A percentile compares a stretch with the other conserved stretches of the same genome.
Conservation (phyloP, 1,140 invertebrate species). For the Listronotus bonariensis region DNA sequence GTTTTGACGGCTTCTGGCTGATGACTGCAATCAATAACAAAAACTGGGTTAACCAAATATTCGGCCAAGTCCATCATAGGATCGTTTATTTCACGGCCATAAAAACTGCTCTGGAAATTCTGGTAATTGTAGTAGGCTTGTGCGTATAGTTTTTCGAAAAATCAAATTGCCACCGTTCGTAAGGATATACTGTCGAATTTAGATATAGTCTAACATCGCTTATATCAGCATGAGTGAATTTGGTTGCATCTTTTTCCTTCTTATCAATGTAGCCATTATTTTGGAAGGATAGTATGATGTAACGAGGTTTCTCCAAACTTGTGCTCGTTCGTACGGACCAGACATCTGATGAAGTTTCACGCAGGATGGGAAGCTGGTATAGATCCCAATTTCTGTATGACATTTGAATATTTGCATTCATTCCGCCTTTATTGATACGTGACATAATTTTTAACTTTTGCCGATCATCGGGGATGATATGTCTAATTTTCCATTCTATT, state of each 20-base stretch:
- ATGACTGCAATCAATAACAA: neutral
- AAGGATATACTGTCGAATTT: neutral
- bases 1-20: neutral
- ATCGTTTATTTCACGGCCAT: neutral
- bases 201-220: neutral
- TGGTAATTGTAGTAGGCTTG: neutral
- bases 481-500: conserved; percentile 36
- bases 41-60: neutral
- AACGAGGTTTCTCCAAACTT: conserved; percentile 32
- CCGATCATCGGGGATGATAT: conserved; percentile 19
- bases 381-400: conserved; percentile 34
- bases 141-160: neutral
- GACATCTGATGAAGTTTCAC: conserved; percentile 28
- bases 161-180: neutral
- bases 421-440: conserved; percentile 8
- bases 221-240: neutral
- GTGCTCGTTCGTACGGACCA: conserved; percentile 37
- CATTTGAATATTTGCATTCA: conserved; percentile 24
- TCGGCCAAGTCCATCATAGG: neutral
- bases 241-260: neutral
- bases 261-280: neutral
- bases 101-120: neutral
- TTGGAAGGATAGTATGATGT: conserved; percentile 37
- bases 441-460: conserved; percentile 13
- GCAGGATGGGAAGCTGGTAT: conserved; percentile 28